Base-by-base conservation (phyloP, 2,888 invertebrate species). In the Acronicta leporina region DNA sequence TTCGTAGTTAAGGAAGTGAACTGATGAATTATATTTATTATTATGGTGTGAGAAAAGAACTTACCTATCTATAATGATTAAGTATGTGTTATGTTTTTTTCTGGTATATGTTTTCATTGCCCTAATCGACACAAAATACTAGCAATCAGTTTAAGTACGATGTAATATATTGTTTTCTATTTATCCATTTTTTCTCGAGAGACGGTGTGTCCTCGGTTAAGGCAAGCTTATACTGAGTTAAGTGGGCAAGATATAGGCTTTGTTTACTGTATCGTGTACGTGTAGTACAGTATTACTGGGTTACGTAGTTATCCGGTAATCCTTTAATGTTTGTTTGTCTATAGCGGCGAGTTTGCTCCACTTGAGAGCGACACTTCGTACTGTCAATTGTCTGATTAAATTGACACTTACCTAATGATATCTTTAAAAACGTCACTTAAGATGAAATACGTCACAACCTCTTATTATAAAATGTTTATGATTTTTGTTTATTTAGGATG, bases 71-170 rank as follows among this genome's bases (percentile, higher is more conserved):
- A 85, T 68, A 42, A 55, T 87, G 63, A 63, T 51, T 60, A 83
- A 84, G 80, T 73, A 82, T 68, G 80, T 81, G 66, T 73, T 83
- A 67, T 80, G 65, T 81, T 86, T 91, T 82, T 85, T 87, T 75
- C 83, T 87, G 67, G 73, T 86, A 83, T 79, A 84, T 85, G 86
- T 90, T 90, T 85, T 89, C 91, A 92, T 92, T 83, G 87, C 88
- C 86, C 77, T 87, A 85, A 87, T 84, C 40, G 83, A 83, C 79
- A 75, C 77, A 80, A 79, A 82, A 77, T 81, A 84, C 82, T 78
- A 48, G 79, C 72, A 77, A 75, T 79, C 78, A 81, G 85, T 85
- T 33, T 33, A 46, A 35, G 55, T 44, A 20, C 44, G 45, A 27
- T 35, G 52, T 13, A 49, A 40, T 49, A 35, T 57, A 38, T n/a